Percentiles rank a stretch among this genome's conserved stretches.
Evolutionary conservation across 2,113 vertebrate species (phyloP).

Genomic region (Hepsetus odoe): DNA sequence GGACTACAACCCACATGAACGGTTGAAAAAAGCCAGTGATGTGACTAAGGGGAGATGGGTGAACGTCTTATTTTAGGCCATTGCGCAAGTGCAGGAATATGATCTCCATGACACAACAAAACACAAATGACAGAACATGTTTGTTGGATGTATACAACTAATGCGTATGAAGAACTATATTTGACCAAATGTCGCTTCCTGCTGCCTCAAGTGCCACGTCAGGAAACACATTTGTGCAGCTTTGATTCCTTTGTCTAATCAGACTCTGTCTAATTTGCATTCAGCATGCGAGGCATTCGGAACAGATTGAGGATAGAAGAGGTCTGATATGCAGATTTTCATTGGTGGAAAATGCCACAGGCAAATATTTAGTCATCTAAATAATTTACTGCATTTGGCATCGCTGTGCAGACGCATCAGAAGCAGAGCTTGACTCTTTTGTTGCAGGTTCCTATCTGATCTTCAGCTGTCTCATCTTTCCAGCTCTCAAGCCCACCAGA

Average conservation of each 20-base stretch:
- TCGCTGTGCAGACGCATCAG: not conserved
- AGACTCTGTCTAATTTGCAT: not conserved
- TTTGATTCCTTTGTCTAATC: not conserved
- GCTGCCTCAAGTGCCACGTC: not conserved
- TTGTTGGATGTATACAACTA: too few relatives aligned
- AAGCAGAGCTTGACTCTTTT: not conserved
- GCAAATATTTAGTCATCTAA: slow-evolving; percentile 9
- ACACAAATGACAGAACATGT: too few relatives aligned
- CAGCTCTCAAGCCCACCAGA: too few relatives aligned
- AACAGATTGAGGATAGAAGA: not conserved
- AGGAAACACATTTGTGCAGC: not conserved
- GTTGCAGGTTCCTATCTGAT: not conserved
- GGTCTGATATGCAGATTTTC: not conserved
- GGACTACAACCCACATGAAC: slow-evolving; percentile 1
- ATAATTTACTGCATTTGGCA: not conserved
- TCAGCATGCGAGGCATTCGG: not conserved
- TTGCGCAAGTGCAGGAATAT: slow-evolving; percentile 1
- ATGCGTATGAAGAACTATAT: not conserved
- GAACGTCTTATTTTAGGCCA: slow-evolving; percentile 8
- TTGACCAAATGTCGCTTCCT: not conserved
- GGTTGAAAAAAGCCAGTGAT: not conserved
- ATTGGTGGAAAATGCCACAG: not conserved
- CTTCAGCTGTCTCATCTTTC: not conserved
- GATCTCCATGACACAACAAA: not conserved
- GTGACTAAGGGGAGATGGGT: slow-evolving; percentile 37